phyloP scores from a whole-genome alignment of 2,113 vertebrate genomes.

The Gavia stellata region DNA sequence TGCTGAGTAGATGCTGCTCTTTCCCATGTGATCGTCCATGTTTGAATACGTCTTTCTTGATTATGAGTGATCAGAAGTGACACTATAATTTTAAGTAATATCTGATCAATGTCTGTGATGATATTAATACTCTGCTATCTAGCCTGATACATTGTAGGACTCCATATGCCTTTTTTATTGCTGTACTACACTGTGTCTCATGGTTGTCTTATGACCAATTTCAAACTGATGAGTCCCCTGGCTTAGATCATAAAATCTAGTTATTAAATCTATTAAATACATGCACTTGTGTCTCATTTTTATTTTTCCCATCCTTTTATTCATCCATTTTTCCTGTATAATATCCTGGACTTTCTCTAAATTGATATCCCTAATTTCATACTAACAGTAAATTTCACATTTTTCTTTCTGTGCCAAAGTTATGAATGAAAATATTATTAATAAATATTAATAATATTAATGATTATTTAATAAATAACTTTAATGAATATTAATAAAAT shows the following conservation, averaged over 20 bases:
- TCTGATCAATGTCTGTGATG: not conserved
- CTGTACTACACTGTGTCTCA: not conserved
- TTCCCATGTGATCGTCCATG: not conserved
- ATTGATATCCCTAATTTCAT: not conserved
- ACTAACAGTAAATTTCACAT: not conserved
- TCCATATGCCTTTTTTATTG: not conserved
- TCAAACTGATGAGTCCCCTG: not conserved
- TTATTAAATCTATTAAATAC: not conserved
- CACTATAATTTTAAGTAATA: not conserved
- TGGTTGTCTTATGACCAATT: not conserved
- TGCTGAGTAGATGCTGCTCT: not conserved
- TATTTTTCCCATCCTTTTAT: not conserved
- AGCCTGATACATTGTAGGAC: not conserved
- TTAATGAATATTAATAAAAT: too few species aligned
- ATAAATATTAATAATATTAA: too few species aligned
- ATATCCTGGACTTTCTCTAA: not conserved
- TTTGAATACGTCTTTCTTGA: not conserved
- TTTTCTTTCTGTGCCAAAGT: not conserved
- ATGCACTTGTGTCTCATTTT: not conserved
- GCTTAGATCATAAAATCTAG: not conserved
- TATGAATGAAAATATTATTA: not conserved
- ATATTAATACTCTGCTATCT: not conserved
- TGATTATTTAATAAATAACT: too few species aligned
- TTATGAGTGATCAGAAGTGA: not conserved
- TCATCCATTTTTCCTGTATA: not conserved